These are phyloP conservation scores for Girardinichthys multiradiatus DNA, from an alignment of 2,113 vertebrate genomes.

Conservation along the genomic window DNA sequence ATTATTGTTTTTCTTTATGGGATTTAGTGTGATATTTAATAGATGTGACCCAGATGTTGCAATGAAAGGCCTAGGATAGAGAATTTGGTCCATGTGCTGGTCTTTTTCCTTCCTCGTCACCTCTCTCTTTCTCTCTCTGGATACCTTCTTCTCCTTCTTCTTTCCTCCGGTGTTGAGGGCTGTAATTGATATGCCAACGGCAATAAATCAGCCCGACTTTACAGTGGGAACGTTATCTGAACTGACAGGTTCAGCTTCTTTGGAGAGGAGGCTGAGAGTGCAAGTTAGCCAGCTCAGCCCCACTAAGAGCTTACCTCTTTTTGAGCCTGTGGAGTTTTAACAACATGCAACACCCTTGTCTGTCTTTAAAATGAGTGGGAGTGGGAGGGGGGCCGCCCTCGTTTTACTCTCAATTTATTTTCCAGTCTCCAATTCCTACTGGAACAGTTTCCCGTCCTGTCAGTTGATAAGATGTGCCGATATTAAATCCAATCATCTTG, in stretches of 20 bases:
- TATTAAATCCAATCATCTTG: conserved; percentile 68
- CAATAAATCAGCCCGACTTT: conserved; percentile 75
- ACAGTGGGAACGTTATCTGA: conserved; percentile 65
- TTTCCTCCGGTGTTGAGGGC: conserved; percentile 48
- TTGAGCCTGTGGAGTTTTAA: conserved; percentile 9
- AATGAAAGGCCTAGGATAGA: conserved; percentile 39
- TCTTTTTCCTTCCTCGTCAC: conserved; percentile 43
- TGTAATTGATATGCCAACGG: conserved; percentile 81
- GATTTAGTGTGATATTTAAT: not conserved
- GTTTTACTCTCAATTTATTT: not conserved
- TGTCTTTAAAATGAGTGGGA: not conserved
- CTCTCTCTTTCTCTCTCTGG: conserved; percentile 45
- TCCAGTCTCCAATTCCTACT: conserved; percentile 19
- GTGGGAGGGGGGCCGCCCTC: too few species aligned
- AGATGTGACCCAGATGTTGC: conserved; percentile 64
- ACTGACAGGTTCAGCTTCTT: conserved; percentile 71
- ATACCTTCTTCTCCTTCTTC: conserved; percentile 40
- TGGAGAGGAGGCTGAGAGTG: conserved; percentile 47
- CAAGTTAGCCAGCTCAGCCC: conserved; percentile 49
- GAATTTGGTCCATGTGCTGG: conserved; percentile 39
- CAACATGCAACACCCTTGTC: not conserved
- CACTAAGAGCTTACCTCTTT: conserved; percentile 17
- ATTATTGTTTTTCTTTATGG: not conserved
- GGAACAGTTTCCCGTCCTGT: conserved; percentile 34
- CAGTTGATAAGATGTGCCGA: conserved; percentile 45